These are phyloP conservation scores for Elanus axillaris DNA, from an alignment of 2,113 vertebrate species.

Conservation along the genomic window DNA sequence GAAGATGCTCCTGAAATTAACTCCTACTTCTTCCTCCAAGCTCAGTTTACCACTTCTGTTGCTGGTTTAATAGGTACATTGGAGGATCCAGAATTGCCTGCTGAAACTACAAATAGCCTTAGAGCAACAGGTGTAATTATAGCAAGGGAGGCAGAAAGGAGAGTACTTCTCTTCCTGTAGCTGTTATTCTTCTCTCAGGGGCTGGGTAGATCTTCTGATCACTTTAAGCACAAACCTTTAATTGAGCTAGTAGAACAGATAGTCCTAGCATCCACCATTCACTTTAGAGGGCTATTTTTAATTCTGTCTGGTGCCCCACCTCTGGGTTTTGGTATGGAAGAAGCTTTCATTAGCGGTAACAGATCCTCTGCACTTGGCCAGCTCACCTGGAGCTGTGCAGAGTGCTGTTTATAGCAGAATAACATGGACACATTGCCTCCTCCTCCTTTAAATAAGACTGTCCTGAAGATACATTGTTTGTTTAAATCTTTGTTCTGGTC, in stretches of 20 bases:
- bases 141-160: conserved; percentile 8
- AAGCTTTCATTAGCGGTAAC: conserved; percentile 50
- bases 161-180: background rate
- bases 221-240: background rate
- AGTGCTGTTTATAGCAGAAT: background rate
- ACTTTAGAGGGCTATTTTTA: conserved; percentile 31
- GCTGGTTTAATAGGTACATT: conserved; percentile 52
- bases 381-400: conserved; percentile 44
- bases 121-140: conserved; percentile 55
- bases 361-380: background rate
- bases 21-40: conserved; percentile 22
- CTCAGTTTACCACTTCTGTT: conserved; percentile 1
- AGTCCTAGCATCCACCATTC: background rate
- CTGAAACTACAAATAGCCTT: conserved; percentile 62
- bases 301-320: conserved; percentile 30
- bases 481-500: background rate
- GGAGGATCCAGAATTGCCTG: conserved; percentile 37
- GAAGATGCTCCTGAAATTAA: background rate
- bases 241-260: background rate
- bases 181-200: conserved; percentile 14
- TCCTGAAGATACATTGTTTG: background rate
- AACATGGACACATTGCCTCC: background rate
- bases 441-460: background rate
- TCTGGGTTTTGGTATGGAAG: background rate
- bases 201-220: background rate